Percentiles rank a stretch among this genome's conserved stretches.
These are phyloP conservation scores for Porphyrio hochstetteri DNA, from an alignment of 2,113 vertebrate species.

Conservation along the genomic window DNA sequence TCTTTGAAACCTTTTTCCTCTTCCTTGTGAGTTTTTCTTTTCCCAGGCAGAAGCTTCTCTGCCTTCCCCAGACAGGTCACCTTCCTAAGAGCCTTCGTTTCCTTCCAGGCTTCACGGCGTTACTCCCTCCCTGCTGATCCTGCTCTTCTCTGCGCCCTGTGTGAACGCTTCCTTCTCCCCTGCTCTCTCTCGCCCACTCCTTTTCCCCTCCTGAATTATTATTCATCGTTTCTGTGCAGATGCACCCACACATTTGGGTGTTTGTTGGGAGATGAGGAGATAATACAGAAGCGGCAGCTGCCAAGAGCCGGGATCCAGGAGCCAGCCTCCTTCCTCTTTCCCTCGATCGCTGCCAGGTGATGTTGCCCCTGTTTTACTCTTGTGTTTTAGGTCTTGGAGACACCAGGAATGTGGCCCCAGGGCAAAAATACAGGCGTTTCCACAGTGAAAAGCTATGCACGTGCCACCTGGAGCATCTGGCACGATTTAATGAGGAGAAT, in stretches of 20 bases:
- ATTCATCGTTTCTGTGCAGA: slow-evolving; percentile 21
- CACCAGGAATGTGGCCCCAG: not conserved
- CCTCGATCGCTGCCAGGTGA: not conserved
- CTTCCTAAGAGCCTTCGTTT: not conserved
- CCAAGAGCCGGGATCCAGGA: not conserved
- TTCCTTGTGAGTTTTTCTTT: not conserved
- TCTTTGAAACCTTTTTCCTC: not conserved
- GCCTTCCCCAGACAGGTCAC: not conserved
- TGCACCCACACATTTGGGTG: slow-evolving; percentile 52
- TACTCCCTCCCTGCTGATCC: not conserved
- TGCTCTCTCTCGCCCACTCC: slow-evolving; percentile 13
- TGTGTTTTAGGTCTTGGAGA: not conserved
- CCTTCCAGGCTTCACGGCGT: not conserved
- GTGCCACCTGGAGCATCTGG: not conserved
- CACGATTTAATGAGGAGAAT: accelerated
- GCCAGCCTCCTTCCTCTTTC: not conserved
- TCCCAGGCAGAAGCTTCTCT: not conserved
- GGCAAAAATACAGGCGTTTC: not conserved
- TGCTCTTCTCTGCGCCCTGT: not conserved
- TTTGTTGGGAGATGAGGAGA: slow-evolving; percentile 21
- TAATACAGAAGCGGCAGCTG: not conserved
- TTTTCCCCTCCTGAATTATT: slow-evolving; percentile 31
- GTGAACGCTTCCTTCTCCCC: slow-evolving; percentile 2
- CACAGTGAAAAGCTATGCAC: accelerated
- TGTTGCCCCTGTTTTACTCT: not conserved